These are phyloP conservation scores for Rhagoletis pomonella DNA, from an alignment of 1,140 invertebrate species.

Conservation along the genomic window DNA sequence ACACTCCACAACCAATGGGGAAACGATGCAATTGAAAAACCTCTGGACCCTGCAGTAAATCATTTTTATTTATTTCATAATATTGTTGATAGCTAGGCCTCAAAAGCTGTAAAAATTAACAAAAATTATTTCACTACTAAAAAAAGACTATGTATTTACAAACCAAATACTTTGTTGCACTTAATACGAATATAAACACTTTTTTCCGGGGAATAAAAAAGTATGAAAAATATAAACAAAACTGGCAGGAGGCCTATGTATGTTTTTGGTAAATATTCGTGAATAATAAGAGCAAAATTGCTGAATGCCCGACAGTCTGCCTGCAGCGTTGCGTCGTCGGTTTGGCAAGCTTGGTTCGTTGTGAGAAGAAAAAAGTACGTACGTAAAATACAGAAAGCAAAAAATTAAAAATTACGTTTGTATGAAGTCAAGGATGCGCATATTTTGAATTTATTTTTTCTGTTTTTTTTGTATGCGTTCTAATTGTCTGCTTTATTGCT, in stretches of 20 bases:
- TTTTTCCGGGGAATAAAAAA: no score
- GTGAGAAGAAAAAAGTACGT: background rate
- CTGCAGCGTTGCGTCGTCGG: background rate
- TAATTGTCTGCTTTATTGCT: background rate
- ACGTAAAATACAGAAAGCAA: background rate
- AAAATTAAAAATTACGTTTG: background rate
- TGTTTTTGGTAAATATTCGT: background rate
- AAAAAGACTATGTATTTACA: no score
- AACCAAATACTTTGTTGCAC: no score
- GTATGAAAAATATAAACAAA: background rate
- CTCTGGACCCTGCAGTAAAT: no score
- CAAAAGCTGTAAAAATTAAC: no score
- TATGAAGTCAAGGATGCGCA: constrained; percentile 36
- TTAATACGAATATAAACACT: no score
- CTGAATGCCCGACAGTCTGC: constrained; percentile 15
- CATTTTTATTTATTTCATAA: no score
- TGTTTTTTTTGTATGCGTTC: background rate
- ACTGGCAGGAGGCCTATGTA: constrained; percentile 24
- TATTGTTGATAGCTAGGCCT: no score
- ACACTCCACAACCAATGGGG: no score
- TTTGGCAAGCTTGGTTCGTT: background rate
- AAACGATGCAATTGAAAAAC: no score
- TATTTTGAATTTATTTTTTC: background rate
- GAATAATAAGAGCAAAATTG: background rate
- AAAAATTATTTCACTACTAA: no score